A percentile compares a stretch with the other conserved stretches of the same genome.
Conservation (phyloP, 2,888 invertebrate genomes). For the Microctonus aethiopoides region DNA sequence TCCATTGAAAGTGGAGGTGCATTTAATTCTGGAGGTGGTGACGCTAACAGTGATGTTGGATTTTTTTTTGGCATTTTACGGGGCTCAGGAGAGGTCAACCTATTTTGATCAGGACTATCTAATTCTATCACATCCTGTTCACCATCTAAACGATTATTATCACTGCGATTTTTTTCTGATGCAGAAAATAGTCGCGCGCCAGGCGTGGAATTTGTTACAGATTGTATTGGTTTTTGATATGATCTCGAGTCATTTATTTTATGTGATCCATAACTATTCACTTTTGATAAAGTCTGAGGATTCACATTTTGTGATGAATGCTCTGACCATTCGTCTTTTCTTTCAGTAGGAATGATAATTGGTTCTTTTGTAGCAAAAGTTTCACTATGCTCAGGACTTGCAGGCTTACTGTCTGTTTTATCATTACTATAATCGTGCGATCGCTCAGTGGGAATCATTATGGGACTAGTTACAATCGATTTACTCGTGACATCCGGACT, state of each 20-base stretch:
- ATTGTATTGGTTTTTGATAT: conserved; percentile 50
- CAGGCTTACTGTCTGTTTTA: conserved; percentile 45
- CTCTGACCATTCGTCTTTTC: conserved; percentile 30
- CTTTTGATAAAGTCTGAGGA: not conserved
- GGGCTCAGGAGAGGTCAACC: conserved; percentile 47
- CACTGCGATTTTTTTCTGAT: conserved; percentile 47
- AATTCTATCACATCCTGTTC: conserved; percentile 30
- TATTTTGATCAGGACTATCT: conserved; percentile 43
- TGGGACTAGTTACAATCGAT: conserved; percentile 52
- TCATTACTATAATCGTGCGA: conserved; percentile 41
- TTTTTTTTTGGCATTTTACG: conserved; percentile 41
- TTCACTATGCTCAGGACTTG: conserved; percentile 52
- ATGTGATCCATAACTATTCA: conserved; percentile 4
- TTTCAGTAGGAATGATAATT: conserved; percentile 55
- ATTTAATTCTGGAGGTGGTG: conserved; percentile 53
- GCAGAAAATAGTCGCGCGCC: conserved; percentile 49
- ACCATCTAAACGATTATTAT: conserved; percentile 35
- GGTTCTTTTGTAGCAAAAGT: conserved; percentile 45
- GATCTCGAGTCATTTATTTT: conserved; percentile 21
- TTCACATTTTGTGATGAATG: not conserved
- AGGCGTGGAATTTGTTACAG: conserved; percentile 52
- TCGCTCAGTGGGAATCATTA: conserved; percentile 65
- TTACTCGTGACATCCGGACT: conserved; percentile 51
- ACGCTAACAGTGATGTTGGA: conserved; percentile 48
- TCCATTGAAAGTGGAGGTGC: conserved; percentile 61